Evolutionary conservation across 2,113 vertebrate genomes (phyloP).

Genomic region (Psilopsiagon aymara): DNA sequence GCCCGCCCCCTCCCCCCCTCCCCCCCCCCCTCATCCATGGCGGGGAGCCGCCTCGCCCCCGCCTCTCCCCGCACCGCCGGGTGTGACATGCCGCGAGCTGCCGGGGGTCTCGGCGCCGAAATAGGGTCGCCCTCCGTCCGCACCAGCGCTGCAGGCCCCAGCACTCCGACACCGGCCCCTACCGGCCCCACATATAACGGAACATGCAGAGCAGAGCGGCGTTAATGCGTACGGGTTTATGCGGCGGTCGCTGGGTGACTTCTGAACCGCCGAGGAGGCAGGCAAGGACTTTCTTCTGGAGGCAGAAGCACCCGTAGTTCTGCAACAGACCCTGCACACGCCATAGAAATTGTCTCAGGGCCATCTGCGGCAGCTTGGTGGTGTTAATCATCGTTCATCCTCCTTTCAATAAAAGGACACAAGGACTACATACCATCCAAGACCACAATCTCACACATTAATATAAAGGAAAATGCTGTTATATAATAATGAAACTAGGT

Average conservation of each 20-base stretch:
- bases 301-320: accelerated
- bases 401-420: accelerated
- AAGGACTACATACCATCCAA: accelerated
- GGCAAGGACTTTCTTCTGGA: accelerated
- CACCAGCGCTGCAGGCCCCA: background rate
- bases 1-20: too few species aligned
- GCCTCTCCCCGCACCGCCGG: too few species aligned
- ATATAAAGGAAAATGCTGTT: background rate
- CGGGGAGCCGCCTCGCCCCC: too few species aligned
- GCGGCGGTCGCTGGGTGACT: accelerated
- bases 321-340: accelerated
- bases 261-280: accelerated
- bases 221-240: accelerated
- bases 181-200: background rate
- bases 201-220: accelerated
- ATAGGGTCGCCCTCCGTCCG: too few species aligned
- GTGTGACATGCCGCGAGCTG: background rate
- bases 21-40: too few species aligned
- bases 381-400: accelerated
- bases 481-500: accelerated
- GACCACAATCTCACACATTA: accelerated
- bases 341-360: accelerated
- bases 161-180: background rate
- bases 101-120: too few species aligned
- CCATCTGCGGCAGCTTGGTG: accelerated